Base-by-base conservation (phyloP, 2,888 invertebrate species). In the Tipula vernalis region DNA sequence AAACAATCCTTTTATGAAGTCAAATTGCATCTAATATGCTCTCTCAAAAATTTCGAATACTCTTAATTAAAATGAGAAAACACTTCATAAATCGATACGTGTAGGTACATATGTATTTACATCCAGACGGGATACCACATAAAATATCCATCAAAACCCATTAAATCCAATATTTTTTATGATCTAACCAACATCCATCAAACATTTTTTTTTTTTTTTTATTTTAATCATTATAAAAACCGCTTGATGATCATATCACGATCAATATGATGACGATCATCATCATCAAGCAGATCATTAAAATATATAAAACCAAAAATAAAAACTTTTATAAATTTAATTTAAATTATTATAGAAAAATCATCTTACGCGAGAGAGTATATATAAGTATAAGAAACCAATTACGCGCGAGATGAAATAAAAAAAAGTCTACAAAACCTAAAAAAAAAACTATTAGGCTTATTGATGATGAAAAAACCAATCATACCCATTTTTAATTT, bases 281-380 rank as follows among this genome's bases (percentile, higher is more conserved):
- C 71, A 71, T 71, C 71, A 71, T 71, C 71, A 71, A 71, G 12
- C 71, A 71, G 71, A 71, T 71, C 71, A 71, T 71, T 71, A 71
- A 71, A 71, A 71, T 71, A 71, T 71, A 71, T 71, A 71, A 71
- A 28, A 71, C 71, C 71, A 28, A 57, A 18, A 57, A 57, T 28
- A 71, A 71, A 71, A 10, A 71, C 51, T 57, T 71, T 71, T 71
- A 71, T 71, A 71, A 71, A 71, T 71, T 71, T 71, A 71, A 71
- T 71, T 71, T 71, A 71, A 71, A 71, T 71, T 71, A 71, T 71
- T 71, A 71, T 71, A 71, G 71, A 71, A 71, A 71, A 71, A 71
- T 71, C 71, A 71, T 71, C 71, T 71, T 71, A 71, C 12, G 5
- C n/a, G n/a, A 12, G 57, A 71, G 71, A 71, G 71, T 71, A 28